These are phyloP conservation scores for Oryzias melastigma DNA, from an alignment of 2,113 vertebrate genomes.

Conservation along the genomic window DNA sequence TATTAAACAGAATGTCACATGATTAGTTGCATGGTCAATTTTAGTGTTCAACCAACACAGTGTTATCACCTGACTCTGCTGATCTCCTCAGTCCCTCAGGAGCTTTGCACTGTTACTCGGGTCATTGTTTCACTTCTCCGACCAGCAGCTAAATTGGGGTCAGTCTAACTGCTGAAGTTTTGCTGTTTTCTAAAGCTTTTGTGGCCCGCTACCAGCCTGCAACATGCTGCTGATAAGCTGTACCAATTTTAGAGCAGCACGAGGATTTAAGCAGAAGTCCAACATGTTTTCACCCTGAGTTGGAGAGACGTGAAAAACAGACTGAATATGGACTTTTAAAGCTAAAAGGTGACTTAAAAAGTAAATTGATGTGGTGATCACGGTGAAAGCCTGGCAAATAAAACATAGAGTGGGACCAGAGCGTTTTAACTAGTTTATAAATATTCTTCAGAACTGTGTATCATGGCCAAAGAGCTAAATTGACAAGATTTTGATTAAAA, in stretches of 20 bases:
- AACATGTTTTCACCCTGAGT: not conserved
- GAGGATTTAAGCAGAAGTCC: not conserved
- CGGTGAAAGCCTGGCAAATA: too few relatives aligned
- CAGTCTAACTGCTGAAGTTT: not conserved
- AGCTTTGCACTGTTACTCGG: conserved; percentile 6
- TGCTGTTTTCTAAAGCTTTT: conserved; percentile 4
- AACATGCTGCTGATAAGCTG: conserved; percentile 1
- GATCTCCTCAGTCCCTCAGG: not conserved
- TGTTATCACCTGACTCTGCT: conserved; percentile 4
- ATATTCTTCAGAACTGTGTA: too few relatives aligned
- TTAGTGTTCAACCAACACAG: not conserved
- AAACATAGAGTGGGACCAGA: too few relatives aligned
- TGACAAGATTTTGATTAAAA: too few relatives aligned
- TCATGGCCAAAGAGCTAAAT: too few relatives aligned
- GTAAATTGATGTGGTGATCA: too few relatives aligned
- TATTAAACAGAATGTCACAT: not conserved
- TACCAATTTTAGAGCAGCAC: not conserved
- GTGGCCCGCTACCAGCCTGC: not conserved
- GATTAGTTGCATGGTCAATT: not conserved
- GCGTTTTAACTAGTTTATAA: too few relatives aligned
- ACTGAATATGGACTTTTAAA: not conserved
- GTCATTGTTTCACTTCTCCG: not conserved
- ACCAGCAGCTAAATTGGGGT: conserved; percentile 8
- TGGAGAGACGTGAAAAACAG: not conserved
- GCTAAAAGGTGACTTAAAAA: too few relatives aligned